phyloP scores from a whole-genome alignment of 2,113 vertebrate genomes.

The Bambusicola thoracicus region DNA sequence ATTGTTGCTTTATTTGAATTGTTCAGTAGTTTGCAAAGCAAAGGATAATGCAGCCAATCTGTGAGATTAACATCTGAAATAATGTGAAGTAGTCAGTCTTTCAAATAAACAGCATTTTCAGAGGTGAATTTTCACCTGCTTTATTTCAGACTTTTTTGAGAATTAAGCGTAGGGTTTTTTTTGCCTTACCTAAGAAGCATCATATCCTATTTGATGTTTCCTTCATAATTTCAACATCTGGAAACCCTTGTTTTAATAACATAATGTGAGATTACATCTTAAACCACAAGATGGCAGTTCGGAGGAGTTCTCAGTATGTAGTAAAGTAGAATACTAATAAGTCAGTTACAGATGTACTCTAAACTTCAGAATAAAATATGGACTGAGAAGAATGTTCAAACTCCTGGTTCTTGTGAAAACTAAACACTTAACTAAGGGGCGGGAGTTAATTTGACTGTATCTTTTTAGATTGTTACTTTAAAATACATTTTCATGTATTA shows the following conservation, averaged over 20 bases:
- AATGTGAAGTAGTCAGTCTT: not conserved
- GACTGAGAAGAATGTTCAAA: not conserved
- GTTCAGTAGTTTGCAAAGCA: not conserved
- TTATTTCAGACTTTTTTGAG: not conserved
- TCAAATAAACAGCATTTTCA: not conserved
- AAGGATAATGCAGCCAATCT: not conserved
- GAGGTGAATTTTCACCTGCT: not conserved
- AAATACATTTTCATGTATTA: not conserved
- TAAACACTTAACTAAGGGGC: not conserved
- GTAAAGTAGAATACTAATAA: not conserved
- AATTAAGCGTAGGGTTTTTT: not conserved
- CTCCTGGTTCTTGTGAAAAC: not conserved
- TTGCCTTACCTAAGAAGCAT: not conserved
- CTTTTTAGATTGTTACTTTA: not conserved
- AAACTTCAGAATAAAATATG: not conserved
- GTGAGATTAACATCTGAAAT: not conserved
- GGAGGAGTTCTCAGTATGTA: conserved; percentile 10
- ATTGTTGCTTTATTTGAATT: not conserved
- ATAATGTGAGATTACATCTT: not conserved
- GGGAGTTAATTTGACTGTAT: not conserved
- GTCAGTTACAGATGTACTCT: conserved; percentile 4
- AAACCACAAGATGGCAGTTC: conserved; percentile 11
- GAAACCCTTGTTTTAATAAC: not conserved
- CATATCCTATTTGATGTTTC: not conserved
- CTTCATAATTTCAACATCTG: not conserved